Percentiles rank a stretch among this genome's conserved stretches.
These are phyloP conservation scores for Anser brachyrhynchus DNA, from an alignment of 2,113 vertebrate species.

Conservation along the genomic window DNA sequence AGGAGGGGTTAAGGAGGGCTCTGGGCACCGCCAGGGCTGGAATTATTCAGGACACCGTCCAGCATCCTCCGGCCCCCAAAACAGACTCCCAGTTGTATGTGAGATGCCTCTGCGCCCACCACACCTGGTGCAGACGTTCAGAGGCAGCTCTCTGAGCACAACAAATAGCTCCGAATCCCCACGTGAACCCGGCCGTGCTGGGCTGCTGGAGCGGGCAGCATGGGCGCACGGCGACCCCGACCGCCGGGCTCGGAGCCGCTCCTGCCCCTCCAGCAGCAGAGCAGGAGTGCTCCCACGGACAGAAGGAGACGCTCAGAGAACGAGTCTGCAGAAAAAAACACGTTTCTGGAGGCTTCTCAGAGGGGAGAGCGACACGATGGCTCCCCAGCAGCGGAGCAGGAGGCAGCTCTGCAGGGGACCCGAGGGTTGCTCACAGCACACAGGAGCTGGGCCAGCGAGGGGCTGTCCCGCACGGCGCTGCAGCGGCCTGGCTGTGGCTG, in stretches of 20 bases:
- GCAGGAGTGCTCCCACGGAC: accelerated
- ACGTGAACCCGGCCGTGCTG: neutral
- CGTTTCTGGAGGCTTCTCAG: neutral
- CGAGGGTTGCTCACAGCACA: accelerated
- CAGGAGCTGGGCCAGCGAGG: neutral
- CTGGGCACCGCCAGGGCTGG: neutral
- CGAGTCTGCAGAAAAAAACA: accelerated
- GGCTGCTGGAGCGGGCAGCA: neutral
- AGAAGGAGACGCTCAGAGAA: neutral
- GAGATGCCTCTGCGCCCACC: neutral
- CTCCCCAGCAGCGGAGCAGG: accelerated
- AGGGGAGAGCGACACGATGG: accelerated
- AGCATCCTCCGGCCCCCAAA: neutral
- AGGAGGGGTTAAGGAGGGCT: neutral
- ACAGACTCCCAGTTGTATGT: neutral
- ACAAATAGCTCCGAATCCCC: neutral
- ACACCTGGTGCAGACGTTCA: conserved; percentile 27
- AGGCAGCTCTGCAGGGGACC: neutral
- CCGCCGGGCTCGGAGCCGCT: neutral
- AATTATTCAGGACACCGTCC: neutral
- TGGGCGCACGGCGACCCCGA: neutral
- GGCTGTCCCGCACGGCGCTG: neutral
- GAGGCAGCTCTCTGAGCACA: neutral
- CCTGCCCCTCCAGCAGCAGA: neutral
- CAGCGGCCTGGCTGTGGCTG: neutral